Evolutionary conservation across 2,888 invertebrate species (phyloP), one percentile per base, ranked within the genome.

Genomic region (Galerucella calmariensis): DNA sequence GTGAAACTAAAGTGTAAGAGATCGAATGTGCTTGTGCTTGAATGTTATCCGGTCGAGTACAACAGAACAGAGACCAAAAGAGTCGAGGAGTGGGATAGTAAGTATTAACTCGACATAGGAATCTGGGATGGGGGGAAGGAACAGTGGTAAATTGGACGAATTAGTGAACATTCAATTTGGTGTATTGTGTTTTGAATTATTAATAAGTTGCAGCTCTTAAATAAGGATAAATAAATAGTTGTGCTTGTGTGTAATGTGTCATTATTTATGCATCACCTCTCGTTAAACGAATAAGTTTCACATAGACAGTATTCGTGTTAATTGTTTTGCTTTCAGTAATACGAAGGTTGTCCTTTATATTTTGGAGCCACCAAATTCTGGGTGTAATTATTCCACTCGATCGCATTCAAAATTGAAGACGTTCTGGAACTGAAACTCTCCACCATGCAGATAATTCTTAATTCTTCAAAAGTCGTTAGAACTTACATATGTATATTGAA

Each of bases 111-210:
- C 69, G 69, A 35, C 63, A 53, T 69, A 69, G 69, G 69, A 69
- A 69, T 69, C 53, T 27, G 35, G 71, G 27, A 65, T 71, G 71
- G 71, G 72, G 20, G 72, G 72, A 72, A 72, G 72, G 66, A 67
- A 72, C 59, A 53, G 46, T 46, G 59, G 72, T 66, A 67, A 72
- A 72, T 72, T 72, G 72, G 72, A 59, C 67, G 59, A 72, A 72
- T 72, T 72, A 67, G 20, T 56, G 35, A 48, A 51, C 44, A 59
- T 65, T 66, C 56, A 51, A 53, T 4, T 41, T 44, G 48, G 58
- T 58, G 62, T 41, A 69, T 48, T 27, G 46, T 35, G 41, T 41
- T 11, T n/a, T 51, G 51, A 67, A 58, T 67, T 20, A 20, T 20
- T 16, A 67, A 35, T 35, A 44, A 63, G 16, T 67, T 20, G 48